Evolutionary conservation across 1,140 invertebrate species (phyloP), one percentile per base, ranked within the genome.

Genomic region (Drusus annulatus): DNA sequence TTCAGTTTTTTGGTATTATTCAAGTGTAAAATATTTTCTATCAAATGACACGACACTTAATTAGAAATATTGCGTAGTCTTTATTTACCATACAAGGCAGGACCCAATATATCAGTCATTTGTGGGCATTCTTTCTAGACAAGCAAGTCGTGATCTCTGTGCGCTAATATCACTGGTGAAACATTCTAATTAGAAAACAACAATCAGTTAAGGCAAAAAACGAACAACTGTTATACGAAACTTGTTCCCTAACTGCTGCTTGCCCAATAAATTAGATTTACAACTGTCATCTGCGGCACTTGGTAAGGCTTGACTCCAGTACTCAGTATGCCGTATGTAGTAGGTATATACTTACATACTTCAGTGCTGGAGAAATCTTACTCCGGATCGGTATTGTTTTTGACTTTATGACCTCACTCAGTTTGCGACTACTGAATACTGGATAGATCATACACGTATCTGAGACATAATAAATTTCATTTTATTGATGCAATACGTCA

Each of bases 131-230:
- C 68, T 51, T 71, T 50, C 74, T 15, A 58, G 74, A 76, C 74
- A 76, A 56, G 54, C 17, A 45, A 76, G 56, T 76, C 74, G 74
- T 76, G 74, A 76, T 76, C 56, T 31, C 54, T 36, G 28, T 60
- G 74, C 74, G 74, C 74, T 76, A 76, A 76, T 76, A 76, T 76
- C 74, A 36, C 45, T 62, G 74, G 74, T 76, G 74, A 76, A 76
- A 76, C 74, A 62, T 76, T 76, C 74, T 76, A 76, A 76, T 76
- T 76, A 76, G 74, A 76, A 76, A 76, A 76, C 74, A 31, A 76
- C 74, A 60, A 62, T 76, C 74, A 54, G 54, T 60, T 31, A 60
- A 76, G 74, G 52, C 54, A 31, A 74, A 76, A 76, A 76, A 76
- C 36, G 17, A 74, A 17, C 19, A n/a, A 58, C 71, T 21, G 45